Conservation (phyloP, 2,113 vertebrate genomes). For the Rhinogobius similis region DNA sequence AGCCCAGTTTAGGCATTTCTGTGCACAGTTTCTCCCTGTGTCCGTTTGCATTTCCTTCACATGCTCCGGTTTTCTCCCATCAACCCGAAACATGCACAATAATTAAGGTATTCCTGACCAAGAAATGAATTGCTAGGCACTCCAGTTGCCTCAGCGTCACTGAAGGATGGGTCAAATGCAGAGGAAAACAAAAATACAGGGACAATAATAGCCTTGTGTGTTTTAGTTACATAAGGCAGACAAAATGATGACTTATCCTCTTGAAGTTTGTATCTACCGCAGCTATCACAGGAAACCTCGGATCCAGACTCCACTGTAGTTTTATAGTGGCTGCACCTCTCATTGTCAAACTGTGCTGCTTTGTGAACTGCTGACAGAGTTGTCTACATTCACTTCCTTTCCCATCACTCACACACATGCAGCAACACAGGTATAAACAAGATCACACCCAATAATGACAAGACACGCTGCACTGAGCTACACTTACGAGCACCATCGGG, state of each 20-base stretch:
- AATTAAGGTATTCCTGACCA: no score
- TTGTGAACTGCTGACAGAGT: slow-evolving; percentile 45
- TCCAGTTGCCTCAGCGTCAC: not conserved
- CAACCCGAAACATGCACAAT: not conserved
- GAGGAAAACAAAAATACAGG: not conserved
- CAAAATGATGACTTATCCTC: not conserved
- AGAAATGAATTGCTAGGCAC: no score
- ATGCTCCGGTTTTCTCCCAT: no score
- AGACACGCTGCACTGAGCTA: slow-evolving; percentile 11
- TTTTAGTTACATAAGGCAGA: not conserved
- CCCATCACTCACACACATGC: not conserved
- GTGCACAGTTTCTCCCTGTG: no score
- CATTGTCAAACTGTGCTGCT: slow-evolving; percentile 60
- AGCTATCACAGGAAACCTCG: not conserved
- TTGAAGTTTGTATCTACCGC: no score
- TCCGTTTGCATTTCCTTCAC: no score
- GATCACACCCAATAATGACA: slow-evolving; percentile 19
- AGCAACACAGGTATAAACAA: slow-evolving; percentile 4
- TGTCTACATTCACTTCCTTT: slow-evolving; percentile 30
- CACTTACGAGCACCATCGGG: not conserved
- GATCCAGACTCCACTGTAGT: slow-evolving; percentile 39
- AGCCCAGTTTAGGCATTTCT: no score
- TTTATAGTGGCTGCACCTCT: slow-evolving; percentile 57
- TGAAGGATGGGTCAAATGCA: no score
- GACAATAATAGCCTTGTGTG: not conserved